Percentiles rank a stretch among this genome's conserved stretches.
Conservation (phyloP, 1,140 invertebrate species). For the Zelostemma sp. region DNA sequence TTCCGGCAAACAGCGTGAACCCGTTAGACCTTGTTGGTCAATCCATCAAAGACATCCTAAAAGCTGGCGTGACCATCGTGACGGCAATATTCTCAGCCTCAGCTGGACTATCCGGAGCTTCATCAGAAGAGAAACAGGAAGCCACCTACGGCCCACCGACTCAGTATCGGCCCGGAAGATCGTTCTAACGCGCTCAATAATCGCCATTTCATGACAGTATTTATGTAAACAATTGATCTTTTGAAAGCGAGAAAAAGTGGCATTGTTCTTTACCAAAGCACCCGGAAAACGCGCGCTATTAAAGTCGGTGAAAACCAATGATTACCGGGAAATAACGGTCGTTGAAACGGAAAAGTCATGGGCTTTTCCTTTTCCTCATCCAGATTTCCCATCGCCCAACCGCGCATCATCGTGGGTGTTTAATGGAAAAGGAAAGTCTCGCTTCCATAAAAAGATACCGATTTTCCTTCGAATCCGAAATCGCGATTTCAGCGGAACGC, state of each 20-base stretch:
- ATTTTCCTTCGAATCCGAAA: too few species aligned
- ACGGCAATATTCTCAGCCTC: constrained; percentile 52
- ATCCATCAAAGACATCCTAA: constrained; percentile 58
- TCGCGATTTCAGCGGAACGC: too few species aligned
- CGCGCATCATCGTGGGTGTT: too few species aligned
- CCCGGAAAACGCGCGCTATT: background rate
- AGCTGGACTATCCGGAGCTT: constrained; percentile 53
- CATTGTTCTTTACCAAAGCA: background rate
- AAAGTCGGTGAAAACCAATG: too few species aligned
- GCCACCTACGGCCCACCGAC: constrained; percentile 40
- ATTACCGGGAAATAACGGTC: too few species aligned
- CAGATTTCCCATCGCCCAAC: too few species aligned
- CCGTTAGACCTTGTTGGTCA: constrained; percentile 49
- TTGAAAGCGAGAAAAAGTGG: background rate
- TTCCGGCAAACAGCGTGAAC: constrained; percentile 50
- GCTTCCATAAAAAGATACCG: too few species aligned
- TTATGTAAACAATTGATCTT: background rate
- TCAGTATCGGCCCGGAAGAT: background rate
- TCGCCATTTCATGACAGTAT: background rate
- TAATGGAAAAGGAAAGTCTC: too few species aligned
- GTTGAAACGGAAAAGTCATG: too few species aligned
- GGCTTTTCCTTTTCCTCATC: too few species aligned
- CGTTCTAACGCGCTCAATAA: background rate
- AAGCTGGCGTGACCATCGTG: constrained; percentile 51
- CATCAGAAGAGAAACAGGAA: constrained; percentile 41